Evolutionary conservation across 2,888 invertebrate genomes (phyloP).

Genomic region (Diploptera punctata): DNA sequence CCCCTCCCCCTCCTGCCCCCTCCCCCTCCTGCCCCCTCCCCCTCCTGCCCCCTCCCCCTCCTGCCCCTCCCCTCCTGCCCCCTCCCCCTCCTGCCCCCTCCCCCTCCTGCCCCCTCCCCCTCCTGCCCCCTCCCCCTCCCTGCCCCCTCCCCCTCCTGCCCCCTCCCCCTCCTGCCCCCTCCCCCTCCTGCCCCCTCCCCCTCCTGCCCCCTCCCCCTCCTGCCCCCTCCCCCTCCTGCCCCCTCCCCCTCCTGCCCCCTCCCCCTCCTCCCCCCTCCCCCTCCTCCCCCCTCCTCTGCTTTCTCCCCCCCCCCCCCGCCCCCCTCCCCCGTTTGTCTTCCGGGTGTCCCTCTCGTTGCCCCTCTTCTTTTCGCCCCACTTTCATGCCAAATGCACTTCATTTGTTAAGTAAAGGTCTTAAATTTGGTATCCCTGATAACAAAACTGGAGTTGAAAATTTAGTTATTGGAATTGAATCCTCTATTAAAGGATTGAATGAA

Average conservation of each 20-base stretch:
- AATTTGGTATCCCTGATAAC: background rate
- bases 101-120: background rate
- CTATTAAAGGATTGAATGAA: background rate
- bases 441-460: background rate
- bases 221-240: background rate
- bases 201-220: background rate
- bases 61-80: background rate
- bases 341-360: background rate
- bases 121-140: background rate
- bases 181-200: background rate
- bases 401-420: background rate
- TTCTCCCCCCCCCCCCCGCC: background rate
- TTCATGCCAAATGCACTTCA: background rate
- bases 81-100: background rate
- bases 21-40: background rate
- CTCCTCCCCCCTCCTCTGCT: background rate
- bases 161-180: background rate
- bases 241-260: background rate
- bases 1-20: background rate
- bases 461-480: background rate
- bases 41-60: background rate
- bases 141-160: background rate
- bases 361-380: background rate
- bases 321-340: background rate
- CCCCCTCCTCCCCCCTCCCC: background rate